Conservation (phyloP, 2,888 invertebrate genomes). For the Busseola fusca region DNA sequence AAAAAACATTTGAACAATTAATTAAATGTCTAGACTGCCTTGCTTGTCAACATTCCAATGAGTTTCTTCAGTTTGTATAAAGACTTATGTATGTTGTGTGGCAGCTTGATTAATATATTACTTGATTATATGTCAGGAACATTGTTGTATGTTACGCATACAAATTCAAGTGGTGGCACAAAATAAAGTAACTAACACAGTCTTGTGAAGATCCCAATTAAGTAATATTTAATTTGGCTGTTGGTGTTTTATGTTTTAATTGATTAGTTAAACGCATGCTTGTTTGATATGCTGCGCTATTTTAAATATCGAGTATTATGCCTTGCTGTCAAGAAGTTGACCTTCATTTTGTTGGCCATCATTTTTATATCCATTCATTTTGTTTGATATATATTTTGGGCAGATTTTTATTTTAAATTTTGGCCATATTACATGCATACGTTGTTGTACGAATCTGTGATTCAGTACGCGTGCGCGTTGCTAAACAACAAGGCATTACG, state of each 20-base stretch:
- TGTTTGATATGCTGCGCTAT: conserved; percentile 87
- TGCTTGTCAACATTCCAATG: conserved; percentile 22
- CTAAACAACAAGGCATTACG: conserved; percentile 85
- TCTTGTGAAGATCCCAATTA: conserved; percentile 23
- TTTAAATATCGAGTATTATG: conserved; percentile 86
- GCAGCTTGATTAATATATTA: conserved; percentile 24
- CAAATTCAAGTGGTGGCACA: conserved; percentile 49
- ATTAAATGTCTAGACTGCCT: conserved; percentile 23
- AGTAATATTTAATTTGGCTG: conserved; percentile 49
- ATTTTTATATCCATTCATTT: conserved; percentile 91
- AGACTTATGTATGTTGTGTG: conserved; percentile 26
- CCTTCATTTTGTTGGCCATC: conserved; percentile 97
- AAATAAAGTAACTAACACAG: conserved; percentile 46
- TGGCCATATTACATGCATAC: conserved; percentile 85
- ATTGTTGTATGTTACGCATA: conserved; percentile 23
- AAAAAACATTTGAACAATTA: conserved; percentile 19
- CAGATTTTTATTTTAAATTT: conserved; percentile 82
- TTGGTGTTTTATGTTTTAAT: conserved; percentile 71
- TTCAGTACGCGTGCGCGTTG: conserved; percentile 84
- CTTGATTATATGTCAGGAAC: conserved; percentile 6
- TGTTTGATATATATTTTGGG: conserved; percentile 88
- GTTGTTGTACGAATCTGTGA: conserved; percentile 80
- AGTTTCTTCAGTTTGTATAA: conserved; percentile 15
- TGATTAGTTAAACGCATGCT: conserved; percentile 84
- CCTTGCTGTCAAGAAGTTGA: conserved; percentile 97